Evolutionary conservation across 1,140 invertebrate species (phyloP).

Genomic region (Sycophaga agraensis): DNA sequence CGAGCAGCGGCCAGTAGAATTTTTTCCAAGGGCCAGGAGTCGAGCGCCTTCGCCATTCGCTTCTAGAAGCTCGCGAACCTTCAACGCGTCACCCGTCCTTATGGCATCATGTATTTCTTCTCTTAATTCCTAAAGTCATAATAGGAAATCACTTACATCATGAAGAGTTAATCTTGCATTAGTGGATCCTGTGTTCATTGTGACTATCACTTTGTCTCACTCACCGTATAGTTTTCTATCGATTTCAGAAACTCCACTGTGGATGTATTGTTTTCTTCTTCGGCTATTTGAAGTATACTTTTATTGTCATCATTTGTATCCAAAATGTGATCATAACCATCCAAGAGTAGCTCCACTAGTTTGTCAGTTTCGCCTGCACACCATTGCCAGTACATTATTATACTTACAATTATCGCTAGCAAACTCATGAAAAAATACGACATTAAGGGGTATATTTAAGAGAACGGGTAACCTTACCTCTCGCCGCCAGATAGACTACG

Average conservation of each 20-base stretch:
- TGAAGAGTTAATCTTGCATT: too few species aligned
- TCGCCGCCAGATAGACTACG: constrained; percentile 72
- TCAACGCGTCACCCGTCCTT: constrained; percentile 64
- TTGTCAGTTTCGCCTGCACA: constrained; percentile 71
- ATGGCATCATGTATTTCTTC: constrained; percentile 77
- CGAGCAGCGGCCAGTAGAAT: constrained; percentile 68
- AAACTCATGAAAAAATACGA: too few species aligned
- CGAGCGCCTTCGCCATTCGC: constrained; percentile 63
- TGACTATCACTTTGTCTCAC: too few species aligned
- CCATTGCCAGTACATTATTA: not conserved
- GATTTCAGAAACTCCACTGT: constrained; percentile 68
- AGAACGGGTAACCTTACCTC: constrained; percentile 62
- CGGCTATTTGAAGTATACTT: constrained; percentile 69
- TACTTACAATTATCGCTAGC: not conserved
- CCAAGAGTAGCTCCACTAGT: constrained; percentile 73
- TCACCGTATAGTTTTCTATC: constrained; percentile 73
- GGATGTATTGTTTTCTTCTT: constrained; percentile 65
- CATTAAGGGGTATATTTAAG: too few species aligned
- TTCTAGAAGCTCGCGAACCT: constrained; percentile 63
- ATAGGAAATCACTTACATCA: constrained; percentile 15
- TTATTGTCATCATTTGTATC: constrained; percentile 71
- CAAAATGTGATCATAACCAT: constrained; percentile 86
- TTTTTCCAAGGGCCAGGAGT: constrained; percentile 74
- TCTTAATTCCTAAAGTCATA: constrained; percentile 66
- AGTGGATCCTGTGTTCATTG: too few species aligned